Evolutionary conservation across 2,113 vertebrate species (phyloP).

Genomic region (Oryzias melastigma): DNA sequence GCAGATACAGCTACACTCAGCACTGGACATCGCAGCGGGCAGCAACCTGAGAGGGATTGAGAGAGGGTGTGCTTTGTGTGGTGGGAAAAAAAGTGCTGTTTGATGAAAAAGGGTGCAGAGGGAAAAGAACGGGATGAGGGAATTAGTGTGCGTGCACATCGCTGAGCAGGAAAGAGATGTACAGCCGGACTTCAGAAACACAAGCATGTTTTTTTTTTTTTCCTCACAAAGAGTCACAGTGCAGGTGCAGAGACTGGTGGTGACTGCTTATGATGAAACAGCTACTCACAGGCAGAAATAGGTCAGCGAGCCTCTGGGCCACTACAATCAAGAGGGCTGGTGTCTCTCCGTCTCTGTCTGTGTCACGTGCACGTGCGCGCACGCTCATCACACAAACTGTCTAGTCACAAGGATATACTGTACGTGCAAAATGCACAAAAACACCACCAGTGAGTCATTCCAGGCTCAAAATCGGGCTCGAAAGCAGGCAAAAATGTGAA

Average conservation of each 20-base stretch:
- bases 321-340: constrained; percentile 36
- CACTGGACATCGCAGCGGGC: constrained; percentile 63
- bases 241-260: constrained; percentile 56
- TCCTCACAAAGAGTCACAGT: constrained; percentile 12
- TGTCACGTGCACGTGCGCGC: background rate
- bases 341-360: constrained; percentile 31
- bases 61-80: constrained; percentile 10
- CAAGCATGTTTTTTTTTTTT: constrained; percentile 1
- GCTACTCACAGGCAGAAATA: constrained; percentile 64
- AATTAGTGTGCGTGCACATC: constrained; percentile 40
- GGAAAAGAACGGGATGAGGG: constrained; percentile 25
- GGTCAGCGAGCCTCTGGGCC: constrained; percentile 62
- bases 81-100: constrained; percentile 34
- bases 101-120: constrained; percentile 33
- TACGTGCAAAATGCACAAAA: background rate
- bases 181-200: constrained; percentile 45
- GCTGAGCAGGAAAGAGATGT: constrained; percentile 37
- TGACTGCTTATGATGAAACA: constrained; percentile 64
- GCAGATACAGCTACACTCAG: constrained; percentile 63
- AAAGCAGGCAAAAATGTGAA: too few species aligned
- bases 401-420: background rate
- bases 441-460: background rate
- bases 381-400: background rate
- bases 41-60: constrained; percentile 50
- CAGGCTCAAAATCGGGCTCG: background rate